These are phyloP conservation scores for Coregonus sp. DNA, from an alignment of 2,797 vertebrate genomes.

Conservation along the genomic window DNA sequence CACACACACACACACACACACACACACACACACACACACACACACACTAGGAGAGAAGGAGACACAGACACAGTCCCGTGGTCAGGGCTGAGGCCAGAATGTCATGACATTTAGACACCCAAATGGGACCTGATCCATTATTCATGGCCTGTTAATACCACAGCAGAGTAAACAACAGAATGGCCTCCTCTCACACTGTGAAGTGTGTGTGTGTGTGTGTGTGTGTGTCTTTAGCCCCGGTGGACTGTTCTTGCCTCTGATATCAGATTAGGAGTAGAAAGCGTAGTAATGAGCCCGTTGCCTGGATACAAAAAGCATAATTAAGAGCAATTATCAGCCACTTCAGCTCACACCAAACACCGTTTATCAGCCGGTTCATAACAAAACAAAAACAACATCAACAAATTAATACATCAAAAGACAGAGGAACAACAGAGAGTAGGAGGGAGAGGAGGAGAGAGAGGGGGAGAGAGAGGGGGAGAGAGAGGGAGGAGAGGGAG, in stretches of 20 bases:
- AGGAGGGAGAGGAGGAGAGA: constrained; percentile 12
- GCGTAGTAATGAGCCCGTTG: constrained; percentile 67
- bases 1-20: constrained; percentile 14
- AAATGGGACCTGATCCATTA: constrained; percentile 64
- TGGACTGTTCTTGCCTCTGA: constrained; percentile 59
- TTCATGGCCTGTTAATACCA: constrained; percentile 62
- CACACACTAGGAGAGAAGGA: background rate
- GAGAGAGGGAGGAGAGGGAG: background rate
- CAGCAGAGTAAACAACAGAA: constrained; percentile 39
- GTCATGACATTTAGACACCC: constrained; percentile 74
- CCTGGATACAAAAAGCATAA: constrained; percentile 84
- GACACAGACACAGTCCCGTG: constrained; percentile 27
- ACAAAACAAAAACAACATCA: constrained; percentile 52
- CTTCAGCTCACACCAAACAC: constrained; percentile 68
- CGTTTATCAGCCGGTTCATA: constrained; percentile 65
- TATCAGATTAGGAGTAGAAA: constrained; percentile 66
- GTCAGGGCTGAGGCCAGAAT: constrained; percentile 55
- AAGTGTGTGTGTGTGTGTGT: constrained; percentile 8
- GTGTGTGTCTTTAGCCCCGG: constrained; percentile 35
- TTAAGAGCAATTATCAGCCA: constrained; percentile 77
- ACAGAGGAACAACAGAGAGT: constrained; percentile 10
- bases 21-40: constrained; percentile 3
- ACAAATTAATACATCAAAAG: constrained; percentile 16
- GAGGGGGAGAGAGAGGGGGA: background rate
- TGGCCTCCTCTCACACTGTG: constrained; percentile 33